Base-by-base conservation (phyloP, 2,113 vertebrate species). In the Macrotus californicus region DNA sequence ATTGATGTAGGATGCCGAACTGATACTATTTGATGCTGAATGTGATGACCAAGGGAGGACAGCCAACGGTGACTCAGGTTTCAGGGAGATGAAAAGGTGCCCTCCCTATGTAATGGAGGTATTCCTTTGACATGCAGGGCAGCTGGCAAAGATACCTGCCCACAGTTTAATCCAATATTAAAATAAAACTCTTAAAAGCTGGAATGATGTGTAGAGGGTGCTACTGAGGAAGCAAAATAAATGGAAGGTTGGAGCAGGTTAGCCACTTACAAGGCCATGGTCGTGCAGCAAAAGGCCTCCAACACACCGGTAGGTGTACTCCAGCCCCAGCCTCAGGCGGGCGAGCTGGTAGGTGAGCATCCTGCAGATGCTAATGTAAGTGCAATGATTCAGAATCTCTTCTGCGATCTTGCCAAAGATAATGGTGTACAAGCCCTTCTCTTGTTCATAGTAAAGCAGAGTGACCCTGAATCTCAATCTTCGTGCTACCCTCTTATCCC, bases 371-470 rank as follows among this genome's bases (percentile, higher is more conserved):
- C 99, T 82, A 2, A 99, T 98, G 91, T 99, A 99, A 94, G 93
- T 96, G 0, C 98, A 99, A 97, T 99, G 99, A 92, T 99, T 99
- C 11, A 99, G 99, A 36, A 99, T 97, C 94, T 99, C 99, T 6
- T 99, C 99, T 50, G 99, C 88, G 83, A 99, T 81, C 99, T 99
- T 99, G 84, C 98, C 99, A 96, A 99, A 99, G 98, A 99, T 99
- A 97, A 98, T 96, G 3, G 98, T 98, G 86, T 99, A 99, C 97
- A 99, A 99, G 98, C 88, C 98, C 99, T 76, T 99, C 98, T 99
- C 98, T 96, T 99, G 98, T 91, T 99, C 98, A 34, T 98, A 98
- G 96, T 98, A 99, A 89, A 99, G 98, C 98, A 99, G 98, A 98
- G 93, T 99, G 98, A 98, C 99, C 99, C 99, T 80, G 52, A 81